A percentile compares a stretch with the other conserved stretches of the same genome.
phyloP scores from a whole-genome alignment of 2,113 vertebrate species.

The Acrocephalus arundinaceus region DNA sequence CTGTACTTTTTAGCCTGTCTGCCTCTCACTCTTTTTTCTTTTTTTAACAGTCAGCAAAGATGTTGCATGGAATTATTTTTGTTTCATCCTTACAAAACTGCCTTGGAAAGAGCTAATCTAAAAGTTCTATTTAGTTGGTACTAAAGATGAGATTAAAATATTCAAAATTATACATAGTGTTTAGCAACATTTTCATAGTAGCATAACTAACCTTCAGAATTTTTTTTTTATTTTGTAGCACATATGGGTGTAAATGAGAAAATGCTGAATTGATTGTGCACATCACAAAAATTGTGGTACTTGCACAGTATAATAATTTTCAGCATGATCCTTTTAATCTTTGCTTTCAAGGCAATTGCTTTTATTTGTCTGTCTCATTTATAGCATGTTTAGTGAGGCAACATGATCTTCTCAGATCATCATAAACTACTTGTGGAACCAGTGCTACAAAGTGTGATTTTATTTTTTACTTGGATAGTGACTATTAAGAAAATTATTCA shows the following conservation, averaged over 20 bases:
- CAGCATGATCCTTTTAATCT: background rate
- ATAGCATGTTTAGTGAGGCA: background rate
- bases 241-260: background rate
- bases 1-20: background rate
- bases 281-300: background rate
- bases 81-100: background rate
- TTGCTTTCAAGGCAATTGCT: slow-evolving; percentile 22
- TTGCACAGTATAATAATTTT: background rate
- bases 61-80: background rate
- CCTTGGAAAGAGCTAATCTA: background rate
- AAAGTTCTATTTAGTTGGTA: background rate
- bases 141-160: background rate
- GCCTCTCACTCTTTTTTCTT: too few relatives aligned
- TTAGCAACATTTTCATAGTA: background rate
- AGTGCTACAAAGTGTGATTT: background rate
- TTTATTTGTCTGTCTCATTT: slow-evolving; percentile 30
- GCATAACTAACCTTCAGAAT: background rate
- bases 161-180: background rate
- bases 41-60: background rate
- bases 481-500: slow-evolving; percentile 7
- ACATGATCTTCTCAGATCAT: background rate
- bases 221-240: background rate
- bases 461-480: background rate
- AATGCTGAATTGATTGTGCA: background rate
- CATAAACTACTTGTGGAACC: background rate